Percentiles rank a stretch among this genome's conserved stretches.
Evolutionary conservation across 2,113 vertebrate genomes (phyloP).

Genomic region (Ia io): DNA sequence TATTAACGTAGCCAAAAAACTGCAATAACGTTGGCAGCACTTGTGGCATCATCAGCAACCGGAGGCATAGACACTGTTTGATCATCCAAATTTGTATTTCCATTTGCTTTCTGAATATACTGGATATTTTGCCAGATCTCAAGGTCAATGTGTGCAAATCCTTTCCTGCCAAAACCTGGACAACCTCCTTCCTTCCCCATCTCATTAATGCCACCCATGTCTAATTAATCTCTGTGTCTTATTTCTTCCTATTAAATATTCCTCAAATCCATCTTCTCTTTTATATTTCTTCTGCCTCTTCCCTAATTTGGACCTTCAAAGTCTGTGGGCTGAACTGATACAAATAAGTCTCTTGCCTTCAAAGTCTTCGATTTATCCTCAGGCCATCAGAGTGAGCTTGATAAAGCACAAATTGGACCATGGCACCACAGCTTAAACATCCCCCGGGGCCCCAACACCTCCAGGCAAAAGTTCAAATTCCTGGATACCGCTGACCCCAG

Average conservation of each 20-base stretch:
- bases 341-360: not conserved
- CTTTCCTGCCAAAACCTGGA: not conserved
- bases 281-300: not conserved
- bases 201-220: not conserved
- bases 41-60: not conserved
- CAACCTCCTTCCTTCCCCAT: not conserved
- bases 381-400: not conserved
- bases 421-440: not conserved
- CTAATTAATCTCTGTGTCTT: not conserved
- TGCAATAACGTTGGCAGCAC: not conserved
- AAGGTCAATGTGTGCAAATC: not conserved
- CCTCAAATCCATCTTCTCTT: not conserved
- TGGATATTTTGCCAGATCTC: not conserved
- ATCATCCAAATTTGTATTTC: not conserved
- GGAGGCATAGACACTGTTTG: not conserved
- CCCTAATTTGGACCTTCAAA: not conserved
- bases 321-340: not conserved
- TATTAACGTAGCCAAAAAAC: not conserved
- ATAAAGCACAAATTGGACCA: not conserved
- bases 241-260: not conserved
- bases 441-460: not conserved
- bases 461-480: not conserved
- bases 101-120: not conserved
- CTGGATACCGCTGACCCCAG: not conserved
- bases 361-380: not conserved